These are phyloP conservation scores for Cyrtonyx montezumae DNA, from an alignment of 2,113 vertebrate genomes.

Conservation along the genomic window DNA sequence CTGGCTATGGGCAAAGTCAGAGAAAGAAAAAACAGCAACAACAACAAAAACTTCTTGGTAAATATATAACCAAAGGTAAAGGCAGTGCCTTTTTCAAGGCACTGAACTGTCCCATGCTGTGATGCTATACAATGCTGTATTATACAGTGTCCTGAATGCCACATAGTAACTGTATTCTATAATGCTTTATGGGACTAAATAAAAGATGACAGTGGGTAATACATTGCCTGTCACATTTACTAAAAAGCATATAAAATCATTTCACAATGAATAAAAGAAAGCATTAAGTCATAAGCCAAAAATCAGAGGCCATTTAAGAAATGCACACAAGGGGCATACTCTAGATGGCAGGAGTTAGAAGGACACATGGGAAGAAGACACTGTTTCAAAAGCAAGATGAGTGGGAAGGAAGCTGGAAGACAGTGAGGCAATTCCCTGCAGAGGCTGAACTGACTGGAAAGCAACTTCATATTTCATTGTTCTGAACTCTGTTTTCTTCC, in stretches of 20 bases:
- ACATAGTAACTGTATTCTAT: neutral
- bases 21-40: neutral
- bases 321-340: neutral
- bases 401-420: neutral
- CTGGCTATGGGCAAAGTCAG: neutral
- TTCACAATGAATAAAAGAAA: conserved; percentile 29
- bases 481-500: neutral
- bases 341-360: neutral
- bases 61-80: neutral
- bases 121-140: neutral
- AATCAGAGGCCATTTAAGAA: neutral
- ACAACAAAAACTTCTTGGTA: neutral
- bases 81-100: neutral
- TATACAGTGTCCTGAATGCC: neutral
- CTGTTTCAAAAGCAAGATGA: neutral
- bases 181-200: conserved; percentile 41
- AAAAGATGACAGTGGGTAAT: neutral
- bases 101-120: neutral
- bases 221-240: conserved; percentile 28
- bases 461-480: conserved; percentile 49
- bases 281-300: conserved; percentile 14
- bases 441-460: neutral
- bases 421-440: neutral
- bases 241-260: conserved; percentile 28
- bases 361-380: neutral